These are phyloP conservation scores for Eclectus roratus DNA, from an alignment of 2,113 vertebrate genomes.

Conservation along the genomic window DNA sequence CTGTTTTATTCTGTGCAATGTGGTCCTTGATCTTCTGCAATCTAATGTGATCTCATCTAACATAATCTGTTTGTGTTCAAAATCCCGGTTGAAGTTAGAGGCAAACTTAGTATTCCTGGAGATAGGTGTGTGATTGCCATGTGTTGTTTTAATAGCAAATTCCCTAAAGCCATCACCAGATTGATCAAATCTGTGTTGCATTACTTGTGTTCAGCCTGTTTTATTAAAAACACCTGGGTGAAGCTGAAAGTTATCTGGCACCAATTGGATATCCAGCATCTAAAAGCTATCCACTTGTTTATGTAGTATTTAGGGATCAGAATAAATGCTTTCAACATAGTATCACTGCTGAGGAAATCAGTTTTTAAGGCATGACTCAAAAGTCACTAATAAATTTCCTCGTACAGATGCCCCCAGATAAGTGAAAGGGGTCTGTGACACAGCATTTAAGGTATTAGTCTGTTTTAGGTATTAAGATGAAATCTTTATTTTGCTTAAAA, in stretches of 20 bases:
- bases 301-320: not conserved
- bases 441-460: not conserved
- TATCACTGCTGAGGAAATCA: not conserved
- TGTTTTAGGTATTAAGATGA: not conserved
- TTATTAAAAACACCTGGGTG: conserved; percentile 38
- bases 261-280: not conserved
- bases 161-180: conserved; percentile 1
- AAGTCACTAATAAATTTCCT: not conserved
- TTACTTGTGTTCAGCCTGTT: conserved; percentile 12
- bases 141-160: conserved; percentile 11
- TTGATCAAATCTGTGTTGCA: conserved; percentile 1
- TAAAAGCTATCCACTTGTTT: conserved; percentile 1
- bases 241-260: conserved; percentile 1
- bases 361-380: not conserved
- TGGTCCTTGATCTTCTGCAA: not conserved
- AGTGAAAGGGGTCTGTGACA: not conserved
- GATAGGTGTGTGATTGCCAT: accelerated
- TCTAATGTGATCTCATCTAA: not conserved
- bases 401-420: not conserved
- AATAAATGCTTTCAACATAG: not conserved
- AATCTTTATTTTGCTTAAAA: not conserved
- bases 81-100: not conserved
- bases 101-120: not conserved
- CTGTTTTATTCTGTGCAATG: not conserved
- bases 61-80: not conserved